A percentile compares a stretch with the other conserved stretches of the same genome.
These are phyloP conservation scores for Sturnus vulgaris DNA, from an alignment of 2,113 vertebrate genomes.

Conservation along the genomic window DNA sequence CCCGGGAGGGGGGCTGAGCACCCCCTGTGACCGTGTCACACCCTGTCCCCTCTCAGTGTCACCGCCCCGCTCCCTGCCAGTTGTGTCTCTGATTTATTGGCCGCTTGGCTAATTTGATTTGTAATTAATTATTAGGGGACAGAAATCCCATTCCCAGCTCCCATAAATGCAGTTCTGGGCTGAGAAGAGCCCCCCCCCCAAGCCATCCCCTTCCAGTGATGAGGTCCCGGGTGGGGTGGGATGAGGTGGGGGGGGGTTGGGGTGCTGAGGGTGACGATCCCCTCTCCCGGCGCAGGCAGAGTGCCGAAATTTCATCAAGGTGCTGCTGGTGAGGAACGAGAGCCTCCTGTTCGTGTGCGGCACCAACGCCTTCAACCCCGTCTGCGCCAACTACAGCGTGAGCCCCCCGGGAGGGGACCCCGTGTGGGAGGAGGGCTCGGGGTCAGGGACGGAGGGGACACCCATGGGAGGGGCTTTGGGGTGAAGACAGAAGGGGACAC, in stretches of 20 bases:
- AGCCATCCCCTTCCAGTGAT: rapidly evolving
- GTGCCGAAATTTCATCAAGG: conserved; percentile 95
- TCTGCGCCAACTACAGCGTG: conserved; percentile 95
- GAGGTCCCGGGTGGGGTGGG: neutral
- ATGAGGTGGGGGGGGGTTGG: neutral
- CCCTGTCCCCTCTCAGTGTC: rapidly evolving
- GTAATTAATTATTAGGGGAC: conserved; percentile 78
- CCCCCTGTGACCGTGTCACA: neutral
- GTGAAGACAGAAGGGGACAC: neutral
- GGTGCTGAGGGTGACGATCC: neutral
- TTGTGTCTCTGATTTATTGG: conserved; percentile 70
- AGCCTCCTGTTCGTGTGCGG: conserved; percentile 89
- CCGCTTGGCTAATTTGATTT: conserved; percentile 76
- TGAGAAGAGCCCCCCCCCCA: neutral
- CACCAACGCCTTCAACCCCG: conserved; percentile 94
- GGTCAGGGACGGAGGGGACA: neutral
- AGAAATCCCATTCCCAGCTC: conserved; percentile 68
- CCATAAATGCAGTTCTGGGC: neutral
- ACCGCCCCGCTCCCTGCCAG: neutral
- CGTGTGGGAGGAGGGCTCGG: neutral
- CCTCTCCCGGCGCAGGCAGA: conserved; percentile 78
- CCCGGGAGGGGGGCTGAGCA: neutral
- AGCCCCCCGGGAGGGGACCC: conserved; percentile 28
- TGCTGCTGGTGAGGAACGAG: conserved; percentile 83
- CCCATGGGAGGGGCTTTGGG: neutral